Evolutionary conservation across 1,140 invertebrate genomes (phyloP).

Genomic region (Spodoptera frugiperda): DNA sequence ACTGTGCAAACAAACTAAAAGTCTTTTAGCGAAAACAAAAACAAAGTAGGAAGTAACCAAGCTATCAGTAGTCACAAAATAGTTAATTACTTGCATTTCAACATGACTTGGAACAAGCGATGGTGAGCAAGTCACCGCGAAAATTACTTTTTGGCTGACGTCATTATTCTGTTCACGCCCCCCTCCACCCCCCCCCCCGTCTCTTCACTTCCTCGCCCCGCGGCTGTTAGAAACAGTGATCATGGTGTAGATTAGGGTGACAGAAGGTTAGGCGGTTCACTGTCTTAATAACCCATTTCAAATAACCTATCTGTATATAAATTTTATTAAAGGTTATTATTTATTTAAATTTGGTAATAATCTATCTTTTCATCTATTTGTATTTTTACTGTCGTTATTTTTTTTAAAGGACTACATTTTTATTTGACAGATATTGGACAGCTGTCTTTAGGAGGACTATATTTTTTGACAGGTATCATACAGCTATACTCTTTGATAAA

Average conservation of each 20-base stretch:
- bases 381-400: too few species aligned
- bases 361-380: too few species aligned
- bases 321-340: too few species aligned
- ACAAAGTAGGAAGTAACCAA: not conserved
- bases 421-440: too few species aligned
- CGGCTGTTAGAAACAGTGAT: conserved; percentile 27
- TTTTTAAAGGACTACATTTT: too few species aligned
- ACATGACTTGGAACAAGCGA: conserved; percentile 56
- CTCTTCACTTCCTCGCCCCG: not conserved
- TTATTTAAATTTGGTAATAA: too few species aligned
- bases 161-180: conserved; percentile 54
- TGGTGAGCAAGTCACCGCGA: conserved; percentile 57
- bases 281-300: not conserved
- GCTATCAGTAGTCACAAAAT: conserved; percentile 52
- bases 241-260: not conserved
- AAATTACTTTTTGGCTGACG: conserved; percentile 67
- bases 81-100: conserved; percentile 57
- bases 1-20: conserved; percentile 19
- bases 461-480: too few species aligned
- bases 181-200: not conserved
- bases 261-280: not conserved
- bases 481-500: too few species aligned
- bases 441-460: too few species aligned
- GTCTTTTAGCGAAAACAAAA: too few species aligned
- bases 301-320: too few species aligned